Percentiles rank a stretch among this genome's conserved stretches.
Conservation (phyloP, 2,888 invertebrate genomes). For the Torymus tubicola region DNA sequence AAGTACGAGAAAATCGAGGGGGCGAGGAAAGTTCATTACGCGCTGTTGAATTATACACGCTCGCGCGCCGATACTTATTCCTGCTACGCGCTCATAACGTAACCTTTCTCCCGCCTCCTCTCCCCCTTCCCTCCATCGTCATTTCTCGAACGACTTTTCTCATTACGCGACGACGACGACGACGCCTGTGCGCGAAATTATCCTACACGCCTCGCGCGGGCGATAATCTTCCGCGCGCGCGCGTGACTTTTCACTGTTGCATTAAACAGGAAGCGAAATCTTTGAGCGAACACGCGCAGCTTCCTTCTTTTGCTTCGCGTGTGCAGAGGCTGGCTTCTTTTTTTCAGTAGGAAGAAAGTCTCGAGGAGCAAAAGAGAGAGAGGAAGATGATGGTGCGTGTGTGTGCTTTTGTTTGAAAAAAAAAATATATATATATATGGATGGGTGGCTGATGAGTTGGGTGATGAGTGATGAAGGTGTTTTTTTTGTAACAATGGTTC, state of each 20-base stretch:
- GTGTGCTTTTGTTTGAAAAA: too few relatives aligned
- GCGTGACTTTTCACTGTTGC: slow-evolving; percentile 1
- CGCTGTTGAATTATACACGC: slow-evolving; percentile 22
- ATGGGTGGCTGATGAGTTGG: too few relatives aligned
- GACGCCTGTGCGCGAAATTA: slow-evolving; percentile 29
- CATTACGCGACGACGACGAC: slow-evolving; percentile 23
- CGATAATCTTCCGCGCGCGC: slow-evolving; percentile 18
- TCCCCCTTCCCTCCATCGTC: background rate
- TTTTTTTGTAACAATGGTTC: too few relatives aligned
- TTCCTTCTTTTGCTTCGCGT: slow-evolving; percentile 8
- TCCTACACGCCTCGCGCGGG: background rate
- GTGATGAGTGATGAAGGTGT: too few relatives aligned
- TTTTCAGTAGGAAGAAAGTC: too few relatives aligned
- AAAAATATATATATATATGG: too few relatives aligned
- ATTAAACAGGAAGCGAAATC: background rate
- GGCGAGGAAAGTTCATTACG: slow-evolving; percentile 28
- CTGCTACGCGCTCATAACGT: too few relatives aligned
- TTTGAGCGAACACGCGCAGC: background rate
- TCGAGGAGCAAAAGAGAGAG: too few relatives aligned
- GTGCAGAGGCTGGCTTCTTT: background rate
- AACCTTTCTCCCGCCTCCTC: slow-evolving; percentile 18
- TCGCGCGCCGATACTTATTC: background rate
- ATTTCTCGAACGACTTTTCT: slow-evolving; percentile 30
- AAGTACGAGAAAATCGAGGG: background rate
- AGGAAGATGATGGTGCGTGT: too few relatives aligned